Base-by-base conservation (phyloP, 1,140 invertebrate genomes). In the Drosophila ironensis region DNA sequence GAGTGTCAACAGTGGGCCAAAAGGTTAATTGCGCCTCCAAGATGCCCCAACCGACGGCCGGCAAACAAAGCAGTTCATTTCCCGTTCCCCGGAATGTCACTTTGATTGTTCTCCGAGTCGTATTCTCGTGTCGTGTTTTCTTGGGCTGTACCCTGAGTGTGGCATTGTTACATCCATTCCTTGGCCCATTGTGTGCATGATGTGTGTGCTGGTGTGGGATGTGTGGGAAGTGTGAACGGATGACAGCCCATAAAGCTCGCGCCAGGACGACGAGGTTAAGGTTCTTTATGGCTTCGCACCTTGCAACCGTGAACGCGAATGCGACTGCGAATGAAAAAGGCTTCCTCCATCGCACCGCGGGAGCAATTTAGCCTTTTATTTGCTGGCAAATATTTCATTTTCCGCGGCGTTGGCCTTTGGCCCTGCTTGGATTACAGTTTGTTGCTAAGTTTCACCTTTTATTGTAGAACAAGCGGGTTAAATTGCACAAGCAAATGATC, bases 1-100 rank as follows among this genome's bases (percentile, higher is more conserved):
- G 63, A 71, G 63, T 84, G 77, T 77, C 77, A 82, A 84, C 77
- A 84, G 67, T 61, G 50, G 52, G 17, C 64, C 72, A 70, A 84
- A 82, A 73, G 78, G 77, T 84, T 82, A 82, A 84, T 82, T 82
- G 69, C 33, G 54, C 27, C 57, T 69, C 53, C 46, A 73, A 80
- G 52, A 61, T 40, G 42, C 20, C 40, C 30, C n/a, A n/a, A n/a
- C n/a, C n/a, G n/a, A n/a, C n/a, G n/a, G n/a, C n/a, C 22, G 14
- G 47, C 35, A 60, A 60, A 61, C 59, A 60, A 63, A 63, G 59
- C 22, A 24, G 30, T 38, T n/a, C 46, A 48, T 8, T 61, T 48
- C 14, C 24, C 6, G 2, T 22, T 40, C 14, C 25, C 52, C 20
- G 8, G 25, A 28, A 20, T 44, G 28, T 8, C 63, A 51, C 45